Base-by-base conservation (phyloP, 2,797 vertebrate species). In the Erithacus rubecula region DNA sequence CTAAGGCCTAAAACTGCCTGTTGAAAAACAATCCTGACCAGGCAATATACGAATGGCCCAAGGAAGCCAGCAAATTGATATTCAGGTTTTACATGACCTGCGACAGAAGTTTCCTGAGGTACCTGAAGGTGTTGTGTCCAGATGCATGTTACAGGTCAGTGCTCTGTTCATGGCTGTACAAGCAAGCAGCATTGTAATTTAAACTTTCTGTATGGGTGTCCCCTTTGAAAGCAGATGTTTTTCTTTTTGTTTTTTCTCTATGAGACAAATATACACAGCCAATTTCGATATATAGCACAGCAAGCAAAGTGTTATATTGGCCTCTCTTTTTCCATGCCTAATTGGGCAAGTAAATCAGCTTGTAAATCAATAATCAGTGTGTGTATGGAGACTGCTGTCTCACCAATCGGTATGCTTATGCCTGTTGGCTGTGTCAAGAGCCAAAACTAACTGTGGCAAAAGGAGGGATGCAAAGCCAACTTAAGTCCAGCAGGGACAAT, bases 1-100 rank as follows among this genome's bases (percentile, higher is more conserved):
- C 96, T 98, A 98, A 99, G 97, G 97, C 98, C 97, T 97, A 96
- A 97, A 98, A 97, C 97, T 97, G 97, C 98, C 98, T 98, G 97
- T 97, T 97, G 96, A 97, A 98, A 94, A 98, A 93, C 98, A 97
- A 97, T 98, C 98, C 98, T 98, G 97, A 98, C 97, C 98, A 98
- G 99, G 99, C 98, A 98, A 97, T 97, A 99, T 98, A 99, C 99
- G 99, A 99, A 99, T 99, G 99, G 99, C 99, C 98, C 99, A 99
- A 98, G 99, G 99, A 99, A 99, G 98, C 98, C 99, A 99, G 97
- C 99, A 99, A 98, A 99, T 99, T 99, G 98, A 99, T 98, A 99
- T 98, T 99, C 99, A 99, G 99, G 99, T 99, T 99, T 99, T 99
- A 98, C 99, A 99, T 98, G 99, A 99, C 98, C 99, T 99, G 99